These are phyloP conservation scores for Drosophila nigromelanica DNA, from an alignment of 1,140 invertebrate species.

Conservation along the genomic window DNA sequence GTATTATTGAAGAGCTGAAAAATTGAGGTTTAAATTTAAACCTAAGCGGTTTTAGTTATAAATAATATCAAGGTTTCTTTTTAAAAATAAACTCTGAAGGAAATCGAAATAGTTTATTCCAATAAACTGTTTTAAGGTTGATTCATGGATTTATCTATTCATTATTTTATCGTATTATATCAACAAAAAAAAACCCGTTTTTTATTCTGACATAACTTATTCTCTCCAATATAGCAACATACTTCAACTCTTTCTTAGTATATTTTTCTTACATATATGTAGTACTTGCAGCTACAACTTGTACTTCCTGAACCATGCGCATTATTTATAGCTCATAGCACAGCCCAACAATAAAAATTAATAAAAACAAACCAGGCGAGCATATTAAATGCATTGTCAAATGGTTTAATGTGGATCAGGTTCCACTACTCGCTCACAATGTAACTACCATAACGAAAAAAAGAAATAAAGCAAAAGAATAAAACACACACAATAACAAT, in stretches of 20 bases:
- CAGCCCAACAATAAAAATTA: conserved; percentile 69
- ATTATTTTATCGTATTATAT: too few species aligned
- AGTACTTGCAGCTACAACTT: background rate
- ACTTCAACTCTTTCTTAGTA: background rate
- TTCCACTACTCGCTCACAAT: conserved; percentile 12
- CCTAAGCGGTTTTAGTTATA: too few species aligned
- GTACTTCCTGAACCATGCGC: conserved; percentile 5
- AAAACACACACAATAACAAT: conserved; percentile 60
- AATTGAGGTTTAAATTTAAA: too few species aligned
- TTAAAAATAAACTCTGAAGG: too few species aligned
- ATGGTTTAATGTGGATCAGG: conserved; percentile 70
- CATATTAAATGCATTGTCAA: conserved; percentile 80
- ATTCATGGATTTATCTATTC: too few species aligned
- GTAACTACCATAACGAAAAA: conserved; percentile 46
- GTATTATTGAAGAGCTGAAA: too few species aligned
- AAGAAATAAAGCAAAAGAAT: too few species aligned
- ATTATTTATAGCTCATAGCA: conserved; percentile 48
- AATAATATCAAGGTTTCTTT: too few species aligned
- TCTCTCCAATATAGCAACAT: background rate
- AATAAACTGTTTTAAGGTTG: too few species aligned
- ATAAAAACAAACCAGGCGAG: conserved; percentile 68
- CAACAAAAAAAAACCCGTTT: background rate
- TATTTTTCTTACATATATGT: background rate
- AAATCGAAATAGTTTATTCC: too few species aligned
- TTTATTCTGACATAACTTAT: background rate